Conservation (phyloP, 2,113 vertebrate genomes). For the Monopterus albus region DNA sequence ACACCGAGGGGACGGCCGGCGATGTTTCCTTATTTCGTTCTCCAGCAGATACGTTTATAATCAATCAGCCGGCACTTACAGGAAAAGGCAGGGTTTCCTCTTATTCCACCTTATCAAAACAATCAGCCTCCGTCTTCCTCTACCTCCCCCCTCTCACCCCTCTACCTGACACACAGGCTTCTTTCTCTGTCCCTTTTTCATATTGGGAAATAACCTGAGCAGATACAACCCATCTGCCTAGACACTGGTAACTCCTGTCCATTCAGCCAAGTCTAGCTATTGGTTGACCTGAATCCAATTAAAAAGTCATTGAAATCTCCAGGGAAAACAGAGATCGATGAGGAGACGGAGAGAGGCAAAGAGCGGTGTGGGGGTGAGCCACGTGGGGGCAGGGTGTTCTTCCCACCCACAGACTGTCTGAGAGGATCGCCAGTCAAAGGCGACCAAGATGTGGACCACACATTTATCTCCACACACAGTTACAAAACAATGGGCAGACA, state of each 20-base stretch:
- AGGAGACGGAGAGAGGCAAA: conserved; percentile 37
- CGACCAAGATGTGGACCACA: conserved; percentile 12
- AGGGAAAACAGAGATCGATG: conserved; percentile 55
- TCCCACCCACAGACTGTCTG: not conserved
- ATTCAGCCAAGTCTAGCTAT: conserved; percentile 61
- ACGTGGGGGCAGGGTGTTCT: not conserved
- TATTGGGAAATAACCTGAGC: conserved; percentile 61
- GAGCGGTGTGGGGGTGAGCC: conserved; percentile 36
- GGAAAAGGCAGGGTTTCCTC: conserved; percentile 60
- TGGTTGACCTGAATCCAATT: conserved; percentile 70
- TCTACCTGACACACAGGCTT: conserved; percentile 46
- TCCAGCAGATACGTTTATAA: conserved; percentile 65
- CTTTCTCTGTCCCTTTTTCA: conserved; percentile 11
- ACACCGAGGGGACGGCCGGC: not conserved
- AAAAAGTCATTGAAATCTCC: conserved; percentile 62
- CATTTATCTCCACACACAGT: conserved; percentile 5
- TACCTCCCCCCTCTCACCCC: not conserved
- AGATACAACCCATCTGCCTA: conserved; percentile 60
- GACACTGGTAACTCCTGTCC: conserved; percentile 63
- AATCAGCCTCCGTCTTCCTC: conserved; percentile 30
- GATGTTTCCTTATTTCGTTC: conserved; percentile 55
- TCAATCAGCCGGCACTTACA: conserved; percentile 46
- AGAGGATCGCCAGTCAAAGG: conserved; percentile 39
- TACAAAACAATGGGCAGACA: too few species aligned
- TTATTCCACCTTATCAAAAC: conserved; percentile 61